Conservation (phyloP, 2,888 invertebrate genomes). For the Cosmia pyralina region DNA sequence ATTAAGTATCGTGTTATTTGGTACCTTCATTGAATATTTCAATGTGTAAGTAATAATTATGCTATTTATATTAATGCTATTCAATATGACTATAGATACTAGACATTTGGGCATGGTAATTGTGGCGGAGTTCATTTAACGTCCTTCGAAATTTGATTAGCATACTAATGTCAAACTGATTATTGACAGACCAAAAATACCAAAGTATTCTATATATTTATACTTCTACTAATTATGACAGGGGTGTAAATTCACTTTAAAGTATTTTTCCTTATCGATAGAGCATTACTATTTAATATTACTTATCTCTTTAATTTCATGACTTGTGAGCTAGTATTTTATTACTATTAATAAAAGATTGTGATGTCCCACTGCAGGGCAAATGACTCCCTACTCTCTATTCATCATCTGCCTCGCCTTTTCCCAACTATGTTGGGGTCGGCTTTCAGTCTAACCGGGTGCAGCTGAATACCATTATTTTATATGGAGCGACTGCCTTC, state of each 20-base stretch:
- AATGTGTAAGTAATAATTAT: conserved; percentile 3
- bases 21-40: conserved; percentile 9
- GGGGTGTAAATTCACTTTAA: neutral
- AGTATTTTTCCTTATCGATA: neutral
- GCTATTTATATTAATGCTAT: neutral
- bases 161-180: conserved; percentile 30
- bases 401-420: too few species aligned
- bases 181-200: conserved; percentile 21
- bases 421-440: too few species aligned
- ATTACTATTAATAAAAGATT: too few species aligned
- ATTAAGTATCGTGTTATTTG: too few species aligned
- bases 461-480: too few species aligned
- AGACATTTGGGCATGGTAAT: conserved; percentile 10
- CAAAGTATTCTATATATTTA: conserved; percentile 27
- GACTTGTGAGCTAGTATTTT: neutral
- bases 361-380: too few species aligned
- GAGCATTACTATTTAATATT: neutral
- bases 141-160: conserved; percentile 33
- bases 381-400: too few species aligned
- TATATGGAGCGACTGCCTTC: too few species aligned
- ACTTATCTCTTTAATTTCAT: neutral
- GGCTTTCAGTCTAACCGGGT: too few species aligned
- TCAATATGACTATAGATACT: conserved; percentile 12
- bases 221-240: conserved; percentile 14
- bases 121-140: conserved; percentile 5